Base-by-base conservation (phyloP, 2,888 invertebrate species). In the Mimumesa dahlbomi region DNA sequence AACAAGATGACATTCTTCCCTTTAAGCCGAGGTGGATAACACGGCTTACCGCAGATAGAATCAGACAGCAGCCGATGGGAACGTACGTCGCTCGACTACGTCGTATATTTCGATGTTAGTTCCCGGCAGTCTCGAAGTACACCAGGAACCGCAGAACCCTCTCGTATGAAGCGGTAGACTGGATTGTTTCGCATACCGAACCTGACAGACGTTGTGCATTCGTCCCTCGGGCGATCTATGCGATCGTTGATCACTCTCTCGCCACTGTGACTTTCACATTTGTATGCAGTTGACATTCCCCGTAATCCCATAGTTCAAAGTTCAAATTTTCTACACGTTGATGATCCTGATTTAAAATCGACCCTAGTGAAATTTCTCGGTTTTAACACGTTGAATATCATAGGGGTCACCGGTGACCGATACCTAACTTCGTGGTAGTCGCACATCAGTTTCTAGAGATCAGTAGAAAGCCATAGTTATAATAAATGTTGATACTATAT, bases 131-230 rank as follows among this genome's bases (percentile, higher is more conserved):
- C 74, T 67, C 64, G 73, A 25, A 7, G 62, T n/a, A n/a, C 66
- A 73, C 59, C 76, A 73, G 81, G 76, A 81, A 82, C 85, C 84
- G 77, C 83, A 79, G n/a, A n/a, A 77, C 74, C 68, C 79, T 73
- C 69, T 73, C 68, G 63, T 76, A 73, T 61, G 75, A 78, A 67
- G 62, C 72, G 70, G 79, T 71, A 81, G 75, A 77, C 77, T 68
- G 77, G 75, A 83, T 81, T 83, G 81, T 78, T n/a, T 82, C 79
- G 79, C 76, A 77, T 79, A 79, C 76, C 77, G 40, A 50, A 36
- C 52, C 69, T 48, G 56, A 73, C 73, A 57, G 59, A 63, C 52
- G 64, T 45, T 43, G 46, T 61, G 63, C 65, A 67, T 70, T 65
- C 53, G 52, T 76, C 73, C 79, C 71, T 58, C 43, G 50, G 59